Evolutionary conservation across 2,797 vertebrate genomes (phyloP).

Genomic region (Eulemur rubriventer): DNA sequence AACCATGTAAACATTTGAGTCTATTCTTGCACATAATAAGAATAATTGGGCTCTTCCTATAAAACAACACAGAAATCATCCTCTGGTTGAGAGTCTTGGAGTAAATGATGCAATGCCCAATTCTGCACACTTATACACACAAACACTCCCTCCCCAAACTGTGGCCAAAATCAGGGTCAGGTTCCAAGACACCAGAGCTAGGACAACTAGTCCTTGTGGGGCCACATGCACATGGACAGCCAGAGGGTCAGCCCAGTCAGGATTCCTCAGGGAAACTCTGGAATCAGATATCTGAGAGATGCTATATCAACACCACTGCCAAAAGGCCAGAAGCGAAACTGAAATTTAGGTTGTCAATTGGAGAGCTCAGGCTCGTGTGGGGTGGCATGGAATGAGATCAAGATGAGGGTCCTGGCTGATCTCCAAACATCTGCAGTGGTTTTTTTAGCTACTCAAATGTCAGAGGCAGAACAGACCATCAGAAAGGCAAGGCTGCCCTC

Average conservation of each 20-base stretch:
- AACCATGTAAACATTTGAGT: background rate
- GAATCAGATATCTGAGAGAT: background rate
- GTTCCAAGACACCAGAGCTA: background rate
- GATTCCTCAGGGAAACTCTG: background rate
- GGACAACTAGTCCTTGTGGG: background rate
- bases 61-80: background rate
- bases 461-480: background rate
- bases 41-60: background rate
- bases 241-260: background rate
- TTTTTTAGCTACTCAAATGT: background rate
- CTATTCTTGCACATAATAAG: background rate
- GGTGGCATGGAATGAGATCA: background rate
- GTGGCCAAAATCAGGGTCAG: background rate
- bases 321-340: background rate
- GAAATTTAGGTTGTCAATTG: background rate
- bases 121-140: background rate
- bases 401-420: background rate
- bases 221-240: background rate
- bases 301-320: background rate
- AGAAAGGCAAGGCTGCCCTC: background rate
- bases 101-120: background rate
- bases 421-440: background rate
- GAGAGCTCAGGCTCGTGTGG: background rate
- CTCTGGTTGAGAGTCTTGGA: background rate
- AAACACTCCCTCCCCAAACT: accelerated